These are phyloP conservation scores for Saturnia pavonia DNA, from an alignment of 2,888 invertebrate species.

Conservation along the genomic window DNA sequence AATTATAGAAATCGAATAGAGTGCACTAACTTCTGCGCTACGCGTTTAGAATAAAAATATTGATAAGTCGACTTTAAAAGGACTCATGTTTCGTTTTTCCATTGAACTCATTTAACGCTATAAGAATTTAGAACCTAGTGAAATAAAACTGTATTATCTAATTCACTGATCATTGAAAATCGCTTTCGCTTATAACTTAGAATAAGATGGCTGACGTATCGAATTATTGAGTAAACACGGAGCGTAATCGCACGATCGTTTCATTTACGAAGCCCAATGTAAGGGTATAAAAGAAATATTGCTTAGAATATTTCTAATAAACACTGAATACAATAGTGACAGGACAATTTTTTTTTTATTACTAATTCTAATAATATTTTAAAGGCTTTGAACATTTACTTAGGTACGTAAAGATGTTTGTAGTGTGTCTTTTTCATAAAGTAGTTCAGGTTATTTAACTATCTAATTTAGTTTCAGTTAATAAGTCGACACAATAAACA, in stretches of 20 bases:
- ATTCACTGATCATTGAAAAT: neutral
- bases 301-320: slow-evolving; percentile 62
- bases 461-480: too few relatives aligned
- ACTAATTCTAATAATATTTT: neutral
- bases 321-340: slow-evolving; percentile 59
- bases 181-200: slow-evolving; percentile 43
- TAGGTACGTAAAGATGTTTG: neutral
- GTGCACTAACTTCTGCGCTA: too few relatives aligned
- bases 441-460: too few relatives aligned
- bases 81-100: too few relatives aligned
- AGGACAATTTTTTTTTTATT: slow-evolving; percentile 33
- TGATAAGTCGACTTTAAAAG: too few relatives aligned
- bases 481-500: too few relatives aligned
- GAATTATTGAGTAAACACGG: slow-evolving; percentile 81
- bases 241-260: slow-evolving; percentile 72
- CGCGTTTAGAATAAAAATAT: too few relatives aligned
- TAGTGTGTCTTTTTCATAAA: neutral
- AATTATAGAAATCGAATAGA: too few relatives aligned
- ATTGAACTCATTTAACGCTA: too few relatives aligned
- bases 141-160: too few relatives aligned
- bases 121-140: too few relatives aligned
- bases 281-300: slow-evolving; percentile 68
- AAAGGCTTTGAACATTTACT: neutral
- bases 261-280: slow-evolving; percentile 66
- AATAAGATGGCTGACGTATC: slow-evolving; percentile 58